Evolutionary conservation across 2,888 invertebrate genomes (phyloP).

Genomic region (Catocala nupta): DNA sequence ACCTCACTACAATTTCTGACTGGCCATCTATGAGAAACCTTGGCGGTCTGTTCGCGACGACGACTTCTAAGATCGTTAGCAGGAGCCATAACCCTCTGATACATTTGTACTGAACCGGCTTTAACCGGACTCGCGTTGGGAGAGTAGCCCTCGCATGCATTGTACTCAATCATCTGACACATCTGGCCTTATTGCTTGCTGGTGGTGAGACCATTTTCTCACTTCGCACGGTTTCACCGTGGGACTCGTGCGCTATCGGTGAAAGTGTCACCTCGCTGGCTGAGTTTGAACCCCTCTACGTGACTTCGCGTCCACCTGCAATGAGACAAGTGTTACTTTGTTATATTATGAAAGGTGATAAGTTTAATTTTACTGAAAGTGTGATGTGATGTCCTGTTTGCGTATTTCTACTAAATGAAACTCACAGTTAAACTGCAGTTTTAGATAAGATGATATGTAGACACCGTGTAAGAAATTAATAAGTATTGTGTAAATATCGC

Average conservation of each 20-base stretch:
- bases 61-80: constrained; percentile 58
- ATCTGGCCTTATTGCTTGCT: constrained; percentile 64
- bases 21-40: constrained; percentile 95
- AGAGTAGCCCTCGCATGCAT: constrained; percentile 67
- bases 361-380: constrained; percentile 23
- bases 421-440: too few relatives aligned
- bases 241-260: constrained; percentile 67
- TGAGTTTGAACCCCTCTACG: constrained; percentile 70
- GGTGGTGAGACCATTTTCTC: constrained; percentile 76
- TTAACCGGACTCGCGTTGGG: constrained; percentile 79
- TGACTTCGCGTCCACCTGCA: constrained; percentile 71
- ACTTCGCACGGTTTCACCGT: constrained; percentile 82
- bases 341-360: constrained; percentile 61
- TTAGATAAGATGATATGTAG: too few relatives aligned
- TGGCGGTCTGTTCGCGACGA: constrained; percentile 92
- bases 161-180: constrained; percentile 73
- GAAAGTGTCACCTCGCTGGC: constrained; percentile 79
- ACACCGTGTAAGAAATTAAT: too few relatives aligned
- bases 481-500: too few relatives aligned
- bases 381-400: constrained; percentile 7
- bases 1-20: constrained; percentile 95
- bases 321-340: constrained; percentile 64
- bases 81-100: constrained; percentile 58
- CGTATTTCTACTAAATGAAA: constrained; percentile 3
- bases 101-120: constrained; percentile 61